Percentiles rank a stretch among this genome's conserved stretches.
These are phyloP conservation scores for Peucedramus taeniatus DNA, from an alignment of 2,113 vertebrate genomes.

Conservation along the genomic window DNA sequence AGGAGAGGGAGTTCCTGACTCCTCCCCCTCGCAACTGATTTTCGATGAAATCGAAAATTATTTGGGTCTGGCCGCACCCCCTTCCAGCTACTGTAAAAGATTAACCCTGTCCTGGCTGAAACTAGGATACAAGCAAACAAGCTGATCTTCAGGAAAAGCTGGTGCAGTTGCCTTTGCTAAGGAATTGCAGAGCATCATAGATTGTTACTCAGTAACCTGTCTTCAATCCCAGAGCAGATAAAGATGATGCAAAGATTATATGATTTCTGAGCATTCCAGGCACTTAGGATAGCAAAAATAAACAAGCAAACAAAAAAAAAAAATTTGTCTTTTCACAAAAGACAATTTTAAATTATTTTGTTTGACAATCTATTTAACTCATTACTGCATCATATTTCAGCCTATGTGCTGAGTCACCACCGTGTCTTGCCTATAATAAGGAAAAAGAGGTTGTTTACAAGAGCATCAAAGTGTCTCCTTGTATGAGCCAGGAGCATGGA, in stretches of 20 bases:
- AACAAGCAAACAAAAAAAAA: background rate
- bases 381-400: background rate
- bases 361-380: background rate
- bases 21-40: background rate
- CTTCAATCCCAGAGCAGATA: background rate
- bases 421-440: background rate
- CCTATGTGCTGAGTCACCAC: background rate
- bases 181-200: background rate
- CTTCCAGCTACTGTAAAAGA: background rate
- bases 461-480: background rate
- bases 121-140: background rate
- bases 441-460: background rate
- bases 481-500: background rate
- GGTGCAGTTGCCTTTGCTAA: background rate
- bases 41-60: rapidly evolving
- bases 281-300: background rate
- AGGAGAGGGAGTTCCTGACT: background rate
- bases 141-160: background rate
- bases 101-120: background rate
- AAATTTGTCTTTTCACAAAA: background rate
- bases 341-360: background rate
- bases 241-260: background rate
- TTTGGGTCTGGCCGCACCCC: rapidly evolving
- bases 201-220: background rate
- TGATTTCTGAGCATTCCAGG: background rate